Conservation (phyloP, 2,113 vertebrate genomes). For the Caretta caretta region DNA sequence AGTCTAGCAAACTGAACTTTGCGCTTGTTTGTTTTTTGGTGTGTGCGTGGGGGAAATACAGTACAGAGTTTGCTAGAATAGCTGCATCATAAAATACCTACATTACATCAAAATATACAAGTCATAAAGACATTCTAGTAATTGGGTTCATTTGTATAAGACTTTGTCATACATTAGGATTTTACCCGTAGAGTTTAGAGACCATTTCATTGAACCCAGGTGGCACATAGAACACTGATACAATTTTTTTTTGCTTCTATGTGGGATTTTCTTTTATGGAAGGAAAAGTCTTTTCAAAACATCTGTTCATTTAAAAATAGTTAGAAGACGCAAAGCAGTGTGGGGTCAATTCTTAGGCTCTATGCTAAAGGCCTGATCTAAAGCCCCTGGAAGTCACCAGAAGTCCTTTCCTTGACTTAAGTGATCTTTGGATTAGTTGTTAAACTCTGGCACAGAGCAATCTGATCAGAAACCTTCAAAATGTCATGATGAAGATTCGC, state of each 20-base stretch:
- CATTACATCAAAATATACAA: background rate
- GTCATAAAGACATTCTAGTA: background rate
- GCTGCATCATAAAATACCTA: background rate
- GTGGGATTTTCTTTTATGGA: background rate
- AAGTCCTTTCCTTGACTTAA: background rate
- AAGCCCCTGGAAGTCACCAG: background rate
- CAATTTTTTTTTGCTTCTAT: background rate
- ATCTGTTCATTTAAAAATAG: background rate
- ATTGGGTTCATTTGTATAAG: background rate
- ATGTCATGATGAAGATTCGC: too few relatives aligned
- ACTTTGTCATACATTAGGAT: background rate
- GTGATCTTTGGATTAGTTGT: background rate
- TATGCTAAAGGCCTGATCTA: background rate
- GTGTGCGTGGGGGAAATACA: background rate
- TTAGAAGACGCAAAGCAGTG: background rate
- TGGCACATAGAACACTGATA: too few relatives aligned
- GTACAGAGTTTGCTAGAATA: background rate
- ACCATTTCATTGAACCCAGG: background rate
- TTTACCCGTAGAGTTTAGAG: background rate
- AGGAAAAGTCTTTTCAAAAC: background rate
- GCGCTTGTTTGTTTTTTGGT: background rate
- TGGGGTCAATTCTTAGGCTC: too few relatives aligned
- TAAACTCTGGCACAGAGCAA: rapidly evolving
- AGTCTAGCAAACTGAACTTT: background rate
- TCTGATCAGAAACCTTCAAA: background rate